These are phyloP conservation scores for Liodrosophila aerea DNA, from an alignment of 2,888 invertebrate genomes.

Conservation along the genomic window DNA sequence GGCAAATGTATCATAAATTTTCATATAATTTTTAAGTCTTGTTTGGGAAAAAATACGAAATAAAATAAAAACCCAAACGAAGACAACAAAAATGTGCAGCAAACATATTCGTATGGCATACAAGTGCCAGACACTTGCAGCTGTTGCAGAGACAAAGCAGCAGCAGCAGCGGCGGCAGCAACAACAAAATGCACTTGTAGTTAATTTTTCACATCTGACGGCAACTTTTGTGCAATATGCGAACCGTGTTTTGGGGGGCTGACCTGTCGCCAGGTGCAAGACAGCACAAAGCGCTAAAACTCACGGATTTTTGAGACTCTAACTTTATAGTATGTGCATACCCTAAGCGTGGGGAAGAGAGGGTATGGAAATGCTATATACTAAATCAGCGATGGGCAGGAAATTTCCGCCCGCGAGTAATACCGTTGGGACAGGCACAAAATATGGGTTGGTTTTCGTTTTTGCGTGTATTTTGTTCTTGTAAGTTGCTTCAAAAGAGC, in stretches of 20 bases:
- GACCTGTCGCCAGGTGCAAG: constrained; percentile 73
- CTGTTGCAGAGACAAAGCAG: constrained; percentile 59
- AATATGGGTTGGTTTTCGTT: too few relatives aligned
- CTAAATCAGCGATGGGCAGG: too few relatives aligned
- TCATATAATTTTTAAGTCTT: constrained; percentile 73
- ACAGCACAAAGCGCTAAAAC: constrained; percentile 53
- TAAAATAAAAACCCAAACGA: constrained; percentile 18
- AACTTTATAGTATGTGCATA: constrained; percentile 49
- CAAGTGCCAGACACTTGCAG: constrained; percentile 74
- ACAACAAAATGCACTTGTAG: constrained; percentile 65
- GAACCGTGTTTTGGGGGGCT: constrained; percentile 46
- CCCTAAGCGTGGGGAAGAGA: too few relatives aligned
- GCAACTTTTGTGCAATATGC: constrained; percentile 72
- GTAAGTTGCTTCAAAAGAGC: too few relatives aligned
- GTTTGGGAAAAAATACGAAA: constrained; percentile 42
- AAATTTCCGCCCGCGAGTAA: too few relatives aligned
- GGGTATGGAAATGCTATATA: too few relatives aligned
- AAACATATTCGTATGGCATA: constrained; percentile 41
- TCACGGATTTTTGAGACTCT: constrained; percentile 56
- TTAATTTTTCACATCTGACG: constrained; percentile 75
- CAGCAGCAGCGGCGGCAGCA: constrained; percentile 29
- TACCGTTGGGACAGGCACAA: too few relatives aligned
- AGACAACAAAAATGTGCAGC: constrained; percentile 41
- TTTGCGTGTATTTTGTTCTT: too few relatives aligned
- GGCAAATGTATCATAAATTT: constrained; percentile 77